A percentile compares a stretch with the other conserved stretches of the same genome.
These are phyloP conservation scores for Lathamus discolor DNA, from an alignment of 2,113 vertebrate genomes.

Conservation along the genomic window DNA sequence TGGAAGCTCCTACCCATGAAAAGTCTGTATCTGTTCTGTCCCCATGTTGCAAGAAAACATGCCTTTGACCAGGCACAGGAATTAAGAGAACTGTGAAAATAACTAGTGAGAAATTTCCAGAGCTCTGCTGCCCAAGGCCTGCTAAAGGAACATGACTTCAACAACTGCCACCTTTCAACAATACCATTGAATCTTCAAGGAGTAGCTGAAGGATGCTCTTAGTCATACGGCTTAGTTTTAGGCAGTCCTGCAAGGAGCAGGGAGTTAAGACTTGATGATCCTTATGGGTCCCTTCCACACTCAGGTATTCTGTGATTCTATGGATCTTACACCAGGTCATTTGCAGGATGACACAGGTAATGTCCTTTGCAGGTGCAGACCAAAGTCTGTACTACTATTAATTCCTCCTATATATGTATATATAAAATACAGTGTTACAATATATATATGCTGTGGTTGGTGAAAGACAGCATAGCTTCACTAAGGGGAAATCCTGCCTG, in stretches of 20 bases:
- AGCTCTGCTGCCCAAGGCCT: not conserved
- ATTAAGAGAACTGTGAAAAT: not conserved
- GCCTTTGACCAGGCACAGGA: not conserved
- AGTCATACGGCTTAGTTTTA: not conserved
- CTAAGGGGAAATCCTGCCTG: too few relatives aligned
- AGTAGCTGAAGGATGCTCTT: accelerated
- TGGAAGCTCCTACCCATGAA: not conserved
- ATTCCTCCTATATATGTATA: not conserved
- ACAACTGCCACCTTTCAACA: not conserved
- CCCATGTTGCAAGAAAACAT: not conserved
- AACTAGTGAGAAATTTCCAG: not conserved
- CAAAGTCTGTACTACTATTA: not conserved
- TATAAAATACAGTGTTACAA: not conserved
- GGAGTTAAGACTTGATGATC: not conserved
- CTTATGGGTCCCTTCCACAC: not conserved
- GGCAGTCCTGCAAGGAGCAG: not conserved
- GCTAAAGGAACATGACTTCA: accelerated
- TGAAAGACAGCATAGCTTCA: too few relatives aligned
- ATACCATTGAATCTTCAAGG: not conserved
- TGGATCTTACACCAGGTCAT: not conserved
- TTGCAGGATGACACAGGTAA: not conserved
- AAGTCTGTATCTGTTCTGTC: not conserved
- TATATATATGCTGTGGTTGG: not conserved
- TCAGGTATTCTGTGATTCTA: not conserved
- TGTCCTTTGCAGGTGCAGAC: not conserved